phyloP scores from a whole-genome alignment of 2,888 invertebrate species.

The Pristionchus maxplancki region DNA sequence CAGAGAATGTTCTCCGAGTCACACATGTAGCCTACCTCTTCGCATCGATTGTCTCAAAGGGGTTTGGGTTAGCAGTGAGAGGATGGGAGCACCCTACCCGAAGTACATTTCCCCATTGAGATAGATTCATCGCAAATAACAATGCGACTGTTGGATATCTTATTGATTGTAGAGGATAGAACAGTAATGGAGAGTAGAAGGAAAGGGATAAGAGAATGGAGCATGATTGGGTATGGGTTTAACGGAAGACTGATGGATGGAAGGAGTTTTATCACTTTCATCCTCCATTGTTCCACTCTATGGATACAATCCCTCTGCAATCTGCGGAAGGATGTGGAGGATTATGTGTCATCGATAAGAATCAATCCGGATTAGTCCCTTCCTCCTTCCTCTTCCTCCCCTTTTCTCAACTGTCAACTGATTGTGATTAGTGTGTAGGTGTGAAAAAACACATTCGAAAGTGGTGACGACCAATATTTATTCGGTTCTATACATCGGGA shows the following conservation, averaged over 20 bases:
- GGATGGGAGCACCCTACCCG: neutral
- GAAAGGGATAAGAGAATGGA: neutral
- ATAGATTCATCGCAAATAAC: neutral
- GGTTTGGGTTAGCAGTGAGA: neutral
- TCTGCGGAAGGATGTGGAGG: neutral
- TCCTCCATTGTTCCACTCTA: slow-evolving; percentile 9
- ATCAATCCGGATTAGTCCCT: neutral
- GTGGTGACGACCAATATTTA: neutral
- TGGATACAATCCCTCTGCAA: neutral
- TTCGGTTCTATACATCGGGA: neutral
- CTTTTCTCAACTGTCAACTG: neutral
- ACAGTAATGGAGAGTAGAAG: neutral
- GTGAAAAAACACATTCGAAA: neutral
- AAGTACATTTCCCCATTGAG: neutral
- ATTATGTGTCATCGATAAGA: slow-evolving; percentile 40
- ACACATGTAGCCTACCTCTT: neutral
- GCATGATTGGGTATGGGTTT: slow-evolving; percentile 1
- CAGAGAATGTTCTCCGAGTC: slow-evolving; percentile 4
- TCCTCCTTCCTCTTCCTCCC: neutral
- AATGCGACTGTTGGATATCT: neutral
- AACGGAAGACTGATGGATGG: neutral
- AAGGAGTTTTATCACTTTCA: neutral
- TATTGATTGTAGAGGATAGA: neutral
- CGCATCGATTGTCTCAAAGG: neutral
- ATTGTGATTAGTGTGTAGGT: neutral